Evolutionary conservation across 2,797 vertebrate species (phyloP).

Genomic region (Onychomys arenicola): DNA sequence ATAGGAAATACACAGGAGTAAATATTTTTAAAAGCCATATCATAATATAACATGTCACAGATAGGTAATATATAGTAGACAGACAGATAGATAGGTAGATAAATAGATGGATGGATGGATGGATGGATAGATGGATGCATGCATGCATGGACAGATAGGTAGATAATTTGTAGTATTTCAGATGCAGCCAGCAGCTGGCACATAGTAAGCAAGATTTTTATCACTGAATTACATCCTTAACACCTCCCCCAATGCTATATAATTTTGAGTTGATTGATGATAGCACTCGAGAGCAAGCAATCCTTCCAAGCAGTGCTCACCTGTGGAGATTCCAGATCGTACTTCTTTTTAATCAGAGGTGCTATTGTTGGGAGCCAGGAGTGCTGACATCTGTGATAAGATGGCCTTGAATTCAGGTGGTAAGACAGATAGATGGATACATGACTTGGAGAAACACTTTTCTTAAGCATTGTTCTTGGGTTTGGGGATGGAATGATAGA

Average conservation of each 20-base stretch:
- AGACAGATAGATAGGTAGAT: background rate
- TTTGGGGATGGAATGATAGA: background rate
- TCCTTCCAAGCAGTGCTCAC: background rate
- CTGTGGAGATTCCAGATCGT: background rate
- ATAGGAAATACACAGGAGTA: background rate
- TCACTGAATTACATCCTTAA: background rate
- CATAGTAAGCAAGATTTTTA: background rate
- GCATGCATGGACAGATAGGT: background rate
- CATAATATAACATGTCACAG: background rate
- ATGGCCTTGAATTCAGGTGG: background rate
- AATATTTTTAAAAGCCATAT: background rate
- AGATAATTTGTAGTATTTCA: background rate
- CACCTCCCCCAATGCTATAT: background rate
- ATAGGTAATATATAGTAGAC: background rate
- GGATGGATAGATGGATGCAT: background rate
- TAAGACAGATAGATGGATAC: background rate
- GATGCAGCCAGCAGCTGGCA: background rate
- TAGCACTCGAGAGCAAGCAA: background rate
- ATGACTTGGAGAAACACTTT: background rate
- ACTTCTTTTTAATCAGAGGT: background rate
- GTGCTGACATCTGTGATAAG: background rate
- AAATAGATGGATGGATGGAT: background rate
- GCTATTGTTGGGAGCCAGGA: background rate
- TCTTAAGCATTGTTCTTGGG: background rate
- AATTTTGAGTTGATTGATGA: background rate